A percentile compares a stretch with the other conserved stretches of the same genome.
Evolutionary conservation across 1,140 invertebrate species (phyloP).

Genomic region (Drosophila pachea): DNA sequence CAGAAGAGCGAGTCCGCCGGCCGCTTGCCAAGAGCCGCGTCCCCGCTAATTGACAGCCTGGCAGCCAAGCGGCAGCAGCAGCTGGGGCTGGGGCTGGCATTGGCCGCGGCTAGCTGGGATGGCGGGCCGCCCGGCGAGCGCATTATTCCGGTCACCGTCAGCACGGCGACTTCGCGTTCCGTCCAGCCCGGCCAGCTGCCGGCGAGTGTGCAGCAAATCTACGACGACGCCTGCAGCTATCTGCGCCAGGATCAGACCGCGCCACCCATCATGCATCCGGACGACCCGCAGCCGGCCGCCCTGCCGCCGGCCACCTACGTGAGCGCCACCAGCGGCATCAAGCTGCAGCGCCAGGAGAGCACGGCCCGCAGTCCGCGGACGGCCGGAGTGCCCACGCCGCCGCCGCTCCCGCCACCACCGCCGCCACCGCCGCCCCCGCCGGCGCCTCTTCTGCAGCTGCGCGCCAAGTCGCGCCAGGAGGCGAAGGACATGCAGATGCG

Average conservation of each 20-base stretch:
- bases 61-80: conserved; percentile 69
- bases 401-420: conserved; percentile 32
- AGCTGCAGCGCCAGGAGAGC: conserved; percentile 60
- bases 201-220: conserved; percentile 57
- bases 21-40: conserved; percentile 37
- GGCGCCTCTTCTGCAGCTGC: conserved; percentile 20
- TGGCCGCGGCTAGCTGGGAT: conserved; percentile 24
- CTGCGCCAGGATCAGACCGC: conserved; percentile 53
- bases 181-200: conserved; percentile 15
- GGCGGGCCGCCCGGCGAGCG: conserved; percentile 10
- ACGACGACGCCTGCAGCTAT: conserved; percentile 70
- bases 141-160: conserved; percentile 58
- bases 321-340: conserved; percentile 66
- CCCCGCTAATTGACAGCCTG: conserved; percentile 61
- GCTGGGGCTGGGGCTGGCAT: conserved; percentile 50
- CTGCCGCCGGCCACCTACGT: conserved; percentile 48
- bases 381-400: conserved; percentile 16
- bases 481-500: conserved; percentile 27
- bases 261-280: conserved; percentile 42
- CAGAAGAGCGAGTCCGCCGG: neutral
- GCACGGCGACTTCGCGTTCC: conserved; percentile 30
- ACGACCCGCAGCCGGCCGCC: conserved; percentile 21
- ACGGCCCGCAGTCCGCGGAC: neutral
- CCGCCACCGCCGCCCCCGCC: conserved; percentile 17
- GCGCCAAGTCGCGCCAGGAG: conserved; percentile 35